Percentiles rank a stretch among this genome's conserved stretches.
Evolutionary conservation across 2,113 vertebrate genomes (phyloP).

Genomic region (Hucho hucho): DNA sequence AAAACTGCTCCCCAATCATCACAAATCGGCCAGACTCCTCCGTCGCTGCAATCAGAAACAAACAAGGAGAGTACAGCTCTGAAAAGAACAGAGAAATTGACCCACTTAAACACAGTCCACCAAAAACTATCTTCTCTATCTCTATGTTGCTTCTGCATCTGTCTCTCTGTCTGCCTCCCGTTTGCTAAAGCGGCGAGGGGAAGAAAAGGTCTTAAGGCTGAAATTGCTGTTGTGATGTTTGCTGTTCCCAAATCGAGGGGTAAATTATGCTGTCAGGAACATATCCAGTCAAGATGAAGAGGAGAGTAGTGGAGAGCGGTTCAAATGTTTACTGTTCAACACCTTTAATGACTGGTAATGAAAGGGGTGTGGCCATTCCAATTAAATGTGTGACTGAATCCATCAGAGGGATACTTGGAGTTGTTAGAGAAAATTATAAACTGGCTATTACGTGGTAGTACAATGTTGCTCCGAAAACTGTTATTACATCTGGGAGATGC

Average conservation of each 20-base stretch:
- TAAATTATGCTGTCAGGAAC: conserved; percentile 97
- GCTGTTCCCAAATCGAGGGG: conserved; percentile 87
- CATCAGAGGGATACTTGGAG: conserved; percentile 99
- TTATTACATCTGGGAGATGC: conserved; percentile 89
- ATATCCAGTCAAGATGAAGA: conserved; percentile 84
- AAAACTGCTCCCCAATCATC: conserved; percentile 26
- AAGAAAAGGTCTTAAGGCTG: conserved; percentile 62
- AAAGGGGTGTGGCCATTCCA: conserved; percentile 96
- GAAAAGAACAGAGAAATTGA: conserved; percentile 72
- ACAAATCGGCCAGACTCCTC: conserved; percentile 18
- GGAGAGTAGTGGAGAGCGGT: conserved; percentile 78
- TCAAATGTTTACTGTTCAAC: conserved; percentile 97
- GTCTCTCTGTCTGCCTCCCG: conserved; percentile 39
- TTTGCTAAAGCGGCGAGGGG: conserved; percentile 31
- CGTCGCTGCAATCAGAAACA: conserved; percentile 77
- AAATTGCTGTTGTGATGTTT: conserved; percentile 91
- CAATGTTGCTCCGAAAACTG: conserved; percentile 96
- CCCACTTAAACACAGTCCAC: conserved; percentile 73
- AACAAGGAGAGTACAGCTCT: conserved; percentile 60
- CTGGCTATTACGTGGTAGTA: conserved; percentile 94
- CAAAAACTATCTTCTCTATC: conserved; percentile 62
- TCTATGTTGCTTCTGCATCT: conserved; percentile 45
- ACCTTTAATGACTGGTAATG: conserved; percentile 98
- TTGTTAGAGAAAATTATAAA: conserved; percentile 99
- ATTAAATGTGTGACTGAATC: conserved; percentile 99